These are phyloP conservation scores for Luperina testacea DNA, from an alignment of 2,888 invertebrate genomes.

Conservation along the genomic window DNA sequence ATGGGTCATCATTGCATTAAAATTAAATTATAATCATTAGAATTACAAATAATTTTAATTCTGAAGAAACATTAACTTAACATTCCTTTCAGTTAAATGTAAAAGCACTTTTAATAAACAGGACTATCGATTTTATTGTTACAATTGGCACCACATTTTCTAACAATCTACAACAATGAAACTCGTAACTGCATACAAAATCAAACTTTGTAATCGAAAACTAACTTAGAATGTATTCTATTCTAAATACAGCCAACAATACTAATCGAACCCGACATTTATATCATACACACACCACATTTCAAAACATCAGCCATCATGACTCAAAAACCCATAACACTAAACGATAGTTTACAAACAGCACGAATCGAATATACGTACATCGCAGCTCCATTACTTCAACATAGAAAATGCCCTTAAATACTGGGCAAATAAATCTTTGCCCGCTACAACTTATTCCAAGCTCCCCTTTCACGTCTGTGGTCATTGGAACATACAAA, in stretches of 20 bases:
- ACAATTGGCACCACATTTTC: not conserved
- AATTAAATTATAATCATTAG: too few relatives aligned
- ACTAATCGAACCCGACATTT: slow-evolving; percentile 31
- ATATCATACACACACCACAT: slow-evolving; percentile 23
- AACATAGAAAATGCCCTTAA: slow-evolving; percentile 60
- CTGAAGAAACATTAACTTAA: too few relatives aligned
- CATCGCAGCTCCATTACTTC: slow-evolving; percentile 57
- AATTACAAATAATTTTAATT: too few relatives aligned
- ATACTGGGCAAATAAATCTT: slow-evolving; percentile 63
- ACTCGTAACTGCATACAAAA: not conserved
- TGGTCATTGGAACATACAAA: slow-evolving; percentile 80
- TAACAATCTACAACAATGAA: not conserved
- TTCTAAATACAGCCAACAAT: not conserved
- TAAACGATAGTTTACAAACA: slow-evolving; percentile 55
- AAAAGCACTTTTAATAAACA: too few relatives aligned
- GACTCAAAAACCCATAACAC: slow-evolving; percentile 51
- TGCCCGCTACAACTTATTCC: slow-evolving; percentile 69
- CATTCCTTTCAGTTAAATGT: too few relatives aligned
- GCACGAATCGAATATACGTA: slow-evolving; percentile 42
- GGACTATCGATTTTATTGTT: not conserved
- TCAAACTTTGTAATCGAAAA: not conserved
- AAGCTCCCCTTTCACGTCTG: slow-evolving; percentile 68
- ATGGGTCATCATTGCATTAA: too few relatives aligned
- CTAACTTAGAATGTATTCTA: not conserved
- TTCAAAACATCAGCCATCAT: slow-evolving; percentile 16